A percentile compares a stretch with the other conserved stretches of the same genome.
These are phyloP conservation scores for Drosophila malerkotliana DNA, from an alignment of 1,140 invertebrate species.

Conservation along the genomic window DNA sequence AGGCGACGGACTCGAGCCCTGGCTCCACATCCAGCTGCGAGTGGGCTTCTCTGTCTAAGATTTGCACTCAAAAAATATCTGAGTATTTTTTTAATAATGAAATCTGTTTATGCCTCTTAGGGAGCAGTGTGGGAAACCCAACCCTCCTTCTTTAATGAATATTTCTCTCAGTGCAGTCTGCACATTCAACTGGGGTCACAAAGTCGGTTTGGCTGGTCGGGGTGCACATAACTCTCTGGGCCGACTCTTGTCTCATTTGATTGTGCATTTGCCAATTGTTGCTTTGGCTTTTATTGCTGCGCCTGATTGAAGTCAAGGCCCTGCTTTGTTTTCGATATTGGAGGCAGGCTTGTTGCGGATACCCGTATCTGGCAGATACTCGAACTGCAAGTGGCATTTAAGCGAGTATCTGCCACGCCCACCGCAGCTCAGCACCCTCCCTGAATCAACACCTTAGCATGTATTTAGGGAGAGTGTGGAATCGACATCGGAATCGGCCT, in stretches of 20 bases:
- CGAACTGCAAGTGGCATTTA: slow-evolving; percentile 65
- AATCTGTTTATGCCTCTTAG: neutral
- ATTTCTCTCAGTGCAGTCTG: slow-evolving; percentile 26
- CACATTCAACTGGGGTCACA: slow-evolving; percentile 59
- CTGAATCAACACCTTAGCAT: slow-evolving; percentile 42
- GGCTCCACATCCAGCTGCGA: slow-evolving; percentile 45
- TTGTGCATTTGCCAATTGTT: slow-evolving; percentile 75
- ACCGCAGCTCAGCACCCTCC: slow-evolving; percentile 5
- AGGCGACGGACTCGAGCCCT: slow-evolving; percentile 40
- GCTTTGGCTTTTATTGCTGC: slow-evolving; percentile 42
- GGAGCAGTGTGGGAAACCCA: neutral
- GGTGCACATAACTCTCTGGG: slow-evolving; percentile 72
- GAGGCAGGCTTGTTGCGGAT: slow-evolving; percentile 25
- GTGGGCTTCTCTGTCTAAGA: slow-evolving; percentile 10
- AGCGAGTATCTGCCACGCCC: slow-evolving; percentile 24
- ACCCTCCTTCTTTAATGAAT: no score
- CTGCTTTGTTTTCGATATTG: slow-evolving; percentile 68
- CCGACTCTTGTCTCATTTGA: slow-evolving; percentile 71
- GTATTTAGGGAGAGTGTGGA: slow-evolving; percentile 6
- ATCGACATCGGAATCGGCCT: neutral
- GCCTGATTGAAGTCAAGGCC: slow-evolving; percentile 71
- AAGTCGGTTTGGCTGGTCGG: slow-evolving; percentile 57
- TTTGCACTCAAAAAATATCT: slow-evolving; percentile 12
- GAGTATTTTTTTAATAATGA: no score
- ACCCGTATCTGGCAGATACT: slow-evolving; percentile 34